These are phyloP conservation scores for Neoaliturus tenellus DNA, from an alignment of 2,888 invertebrate genomes.

Conservation along the genomic window DNA sequence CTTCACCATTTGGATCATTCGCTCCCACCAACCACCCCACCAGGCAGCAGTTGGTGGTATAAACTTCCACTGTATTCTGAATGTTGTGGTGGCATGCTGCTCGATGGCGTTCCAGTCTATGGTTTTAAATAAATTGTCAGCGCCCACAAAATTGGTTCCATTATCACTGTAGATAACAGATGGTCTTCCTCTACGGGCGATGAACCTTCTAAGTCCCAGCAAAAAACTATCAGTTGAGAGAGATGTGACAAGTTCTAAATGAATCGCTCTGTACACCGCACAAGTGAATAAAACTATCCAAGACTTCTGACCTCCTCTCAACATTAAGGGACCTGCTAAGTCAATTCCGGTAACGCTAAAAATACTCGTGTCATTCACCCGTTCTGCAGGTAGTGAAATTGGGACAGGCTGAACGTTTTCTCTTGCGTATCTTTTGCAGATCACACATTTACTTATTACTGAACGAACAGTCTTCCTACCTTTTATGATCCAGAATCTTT, in stretches of 20 bases:
- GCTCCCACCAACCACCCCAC: constrained; percentile 70
- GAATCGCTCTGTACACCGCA: constrained; percentile 70
- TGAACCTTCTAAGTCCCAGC: constrained; percentile 68
- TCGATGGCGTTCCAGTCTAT: constrained; percentile 69
- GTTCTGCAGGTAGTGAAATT: constrained; percentile 62
- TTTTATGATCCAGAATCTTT: constrained; percentile 24
- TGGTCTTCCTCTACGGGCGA: constrained; percentile 68
- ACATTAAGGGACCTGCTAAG: constrained; percentile 70
- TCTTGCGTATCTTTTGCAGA: constrained; percentile 62
- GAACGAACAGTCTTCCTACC: constrained; percentile 23
- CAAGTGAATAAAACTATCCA: constrained; percentile 71
- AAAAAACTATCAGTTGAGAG: constrained; percentile 69
- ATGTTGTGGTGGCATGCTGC: constrained; percentile 46
- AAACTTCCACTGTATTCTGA: constrained; percentile 66
- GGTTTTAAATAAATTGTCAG: constrained; percentile 72
- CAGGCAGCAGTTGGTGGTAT: constrained; percentile 71
- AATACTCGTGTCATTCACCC: constrained; percentile 66
- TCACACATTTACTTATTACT: constrained; percentile 46
- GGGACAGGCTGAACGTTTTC: constrained; percentile 41
- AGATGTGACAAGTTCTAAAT: constrained; percentile 69
- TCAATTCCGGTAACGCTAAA: constrained; percentile 64
- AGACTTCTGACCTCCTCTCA: constrained; percentile 62
- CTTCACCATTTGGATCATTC: constrained; percentile 43
- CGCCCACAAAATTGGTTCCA: constrained; percentile 70
- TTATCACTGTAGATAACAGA: constrained; percentile 70